A percentile compares a stretch with the other conserved stretches of the same genome.
Evolutionary conservation across 1,140 invertebrate species (phyloP).

Genomic region (Panagrolaimus sp.): DNA sequence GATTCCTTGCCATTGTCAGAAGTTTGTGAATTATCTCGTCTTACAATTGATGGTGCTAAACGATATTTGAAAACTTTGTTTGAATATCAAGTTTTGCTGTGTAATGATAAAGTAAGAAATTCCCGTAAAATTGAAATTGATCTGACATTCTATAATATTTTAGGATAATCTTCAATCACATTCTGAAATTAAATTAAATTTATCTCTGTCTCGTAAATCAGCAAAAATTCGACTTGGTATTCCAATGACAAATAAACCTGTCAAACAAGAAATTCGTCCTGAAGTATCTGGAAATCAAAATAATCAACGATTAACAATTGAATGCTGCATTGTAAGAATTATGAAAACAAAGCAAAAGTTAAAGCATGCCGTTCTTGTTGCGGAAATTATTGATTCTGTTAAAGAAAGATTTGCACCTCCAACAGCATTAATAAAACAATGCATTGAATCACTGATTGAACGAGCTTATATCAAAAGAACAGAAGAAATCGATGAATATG

Average conservation of each 20-base stretch:
- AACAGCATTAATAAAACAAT: background rate
- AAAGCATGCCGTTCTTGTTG: background rate
- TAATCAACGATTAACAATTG: background rate
- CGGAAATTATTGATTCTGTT: background rate
- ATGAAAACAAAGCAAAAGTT: background rate
- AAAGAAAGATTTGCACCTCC: background rate
- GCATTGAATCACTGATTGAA: slow-evolving; percentile 2
- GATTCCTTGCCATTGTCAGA: background rate
- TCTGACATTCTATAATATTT: background rate
- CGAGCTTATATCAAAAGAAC: background rate
- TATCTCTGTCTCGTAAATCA: background rate
- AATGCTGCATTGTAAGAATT: background rate
- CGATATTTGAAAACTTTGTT: too few relatives aligned
- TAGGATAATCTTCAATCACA: background rate
- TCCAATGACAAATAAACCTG: background rate
- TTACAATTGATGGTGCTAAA: too few relatives aligned
- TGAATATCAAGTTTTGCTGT: too few relatives aligned
- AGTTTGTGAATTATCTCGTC: too few relatives aligned
- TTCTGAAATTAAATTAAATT: background rate
- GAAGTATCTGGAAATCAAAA: slow-evolving; percentile 4
- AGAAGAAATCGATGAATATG: slow-evolving; percentile 1
- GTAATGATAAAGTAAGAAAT: too few relatives aligned
- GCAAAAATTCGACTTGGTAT: background rate
- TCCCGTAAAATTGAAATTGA: too few relatives aligned
- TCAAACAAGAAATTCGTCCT: slow-evolving; percentile 11